Evolutionary conservation across 2,797 vertebrate genomes (phyloP).

Genomic region (Melanotaenia boesemani): DNA sequence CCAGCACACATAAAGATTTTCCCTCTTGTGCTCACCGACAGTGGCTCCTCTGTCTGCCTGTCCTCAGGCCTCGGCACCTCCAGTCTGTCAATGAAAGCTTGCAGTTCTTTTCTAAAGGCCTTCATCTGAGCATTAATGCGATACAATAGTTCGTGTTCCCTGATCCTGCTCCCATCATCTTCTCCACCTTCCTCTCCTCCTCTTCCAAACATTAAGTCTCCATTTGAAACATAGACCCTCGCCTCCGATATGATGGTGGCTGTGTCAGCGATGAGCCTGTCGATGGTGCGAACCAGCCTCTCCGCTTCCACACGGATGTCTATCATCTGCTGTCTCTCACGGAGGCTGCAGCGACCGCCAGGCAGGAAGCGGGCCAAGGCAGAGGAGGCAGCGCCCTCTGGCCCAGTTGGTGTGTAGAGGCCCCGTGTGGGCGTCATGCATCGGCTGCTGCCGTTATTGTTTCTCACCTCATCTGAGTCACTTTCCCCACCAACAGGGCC

Average conservation of each 20-base stretch:
- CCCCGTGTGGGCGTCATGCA: slow-evolving; percentile 90
- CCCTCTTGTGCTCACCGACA: slow-evolving; percentile 91
- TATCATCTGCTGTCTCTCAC: slow-evolving; percentile 94
- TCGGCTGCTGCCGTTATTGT: slow-evolving; percentile 80
- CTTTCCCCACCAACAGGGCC: slow-evolving; percentile 96
- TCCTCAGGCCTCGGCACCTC: slow-evolving; percentile 92
- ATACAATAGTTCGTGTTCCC: slow-evolving; percentile 95
- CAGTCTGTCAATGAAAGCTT: slow-evolving; percentile 93
- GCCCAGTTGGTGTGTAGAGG: slow-evolving; percentile 83
- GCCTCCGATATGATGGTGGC: slow-evolving; percentile 94
- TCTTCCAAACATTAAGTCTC: slow-evolving; percentile 89
- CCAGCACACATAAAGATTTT: background rate
- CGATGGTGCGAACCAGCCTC: slow-evolving; percentile 92
- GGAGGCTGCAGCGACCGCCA: slow-evolving; percentile 82
- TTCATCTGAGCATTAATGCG: slow-evolving; percentile 98
- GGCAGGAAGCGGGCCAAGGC: slow-evolving; percentile 83
- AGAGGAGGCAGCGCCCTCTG: slow-evolving; percentile 70
- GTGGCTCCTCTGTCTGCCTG: slow-evolving; percentile 90
- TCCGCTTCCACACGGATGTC: slow-evolving; percentile 96
- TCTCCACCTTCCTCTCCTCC: slow-evolving; percentile 88
- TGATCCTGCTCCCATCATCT: slow-evolving; percentile 89
- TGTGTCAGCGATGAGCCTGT: slow-evolving; percentile 93
- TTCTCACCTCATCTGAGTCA: slow-evolving; percentile 93
- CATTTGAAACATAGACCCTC: slow-evolving; percentile 90
- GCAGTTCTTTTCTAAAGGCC: slow-evolving; percentile 95